Percentiles rank a stretch among this genome's conserved stretches.
phyloP scores from a whole-genome alignment of 2,113 vertebrate species.

The Stictonetta naevosa region DNA sequence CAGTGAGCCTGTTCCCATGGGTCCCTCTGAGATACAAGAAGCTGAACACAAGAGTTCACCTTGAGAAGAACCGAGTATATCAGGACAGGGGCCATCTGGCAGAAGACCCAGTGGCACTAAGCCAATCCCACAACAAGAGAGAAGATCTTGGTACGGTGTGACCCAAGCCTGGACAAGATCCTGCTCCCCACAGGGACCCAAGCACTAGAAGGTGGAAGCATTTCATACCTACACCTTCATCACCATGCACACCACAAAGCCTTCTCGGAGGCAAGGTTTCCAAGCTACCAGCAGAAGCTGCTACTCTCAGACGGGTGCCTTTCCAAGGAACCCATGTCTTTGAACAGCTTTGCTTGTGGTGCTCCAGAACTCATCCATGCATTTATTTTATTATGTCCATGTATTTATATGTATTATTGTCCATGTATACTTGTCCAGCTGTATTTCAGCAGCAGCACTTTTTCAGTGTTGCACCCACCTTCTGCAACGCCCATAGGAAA shows the following conservation, averaged over 20 bases:
- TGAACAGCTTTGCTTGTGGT: background rate
- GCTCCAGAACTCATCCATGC: accelerated
- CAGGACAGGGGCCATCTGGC: too few species aligned
- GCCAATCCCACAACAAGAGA: accelerated
- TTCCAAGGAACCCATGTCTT: background rate
- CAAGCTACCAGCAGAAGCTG: background rate
- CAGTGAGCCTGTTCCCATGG: background rate
- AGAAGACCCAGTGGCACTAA: background rate
- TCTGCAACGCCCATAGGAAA: background rate
- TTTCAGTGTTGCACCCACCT: background rate
- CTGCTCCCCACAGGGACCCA: background rate
- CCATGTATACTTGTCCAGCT: background rate
- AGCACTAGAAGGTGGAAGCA: background rate
- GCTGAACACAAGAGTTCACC: background rate
- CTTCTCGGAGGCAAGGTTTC: background rate
- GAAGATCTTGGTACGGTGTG: background rate
- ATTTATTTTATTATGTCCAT: too few species aligned
- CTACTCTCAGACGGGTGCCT: background rate
- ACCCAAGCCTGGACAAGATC: background rate
- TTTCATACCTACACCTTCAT: background rate
- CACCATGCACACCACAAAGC: background rate
- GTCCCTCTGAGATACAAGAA: background rate
- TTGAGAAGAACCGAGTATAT: background rate
- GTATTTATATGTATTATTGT: too few species aligned
- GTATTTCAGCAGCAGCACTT: background rate